Conservation (phyloP, 2,113 vertebrate genomes). For the Prinia subflava region DNA sequence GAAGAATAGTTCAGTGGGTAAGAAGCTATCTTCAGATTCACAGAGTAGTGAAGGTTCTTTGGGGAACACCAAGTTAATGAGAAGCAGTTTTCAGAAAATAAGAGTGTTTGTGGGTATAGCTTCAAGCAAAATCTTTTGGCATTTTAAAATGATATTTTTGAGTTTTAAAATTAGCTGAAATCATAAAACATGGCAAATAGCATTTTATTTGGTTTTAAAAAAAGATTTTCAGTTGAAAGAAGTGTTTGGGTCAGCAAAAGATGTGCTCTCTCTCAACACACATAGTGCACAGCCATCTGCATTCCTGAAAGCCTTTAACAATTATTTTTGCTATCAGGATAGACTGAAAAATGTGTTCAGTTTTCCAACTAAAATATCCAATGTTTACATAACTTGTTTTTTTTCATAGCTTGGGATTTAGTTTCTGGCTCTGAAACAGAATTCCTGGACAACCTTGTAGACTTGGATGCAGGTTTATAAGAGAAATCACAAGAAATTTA, state of each 20-base stretch:
- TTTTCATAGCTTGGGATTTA: not conserved
- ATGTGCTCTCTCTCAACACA: not conserved
- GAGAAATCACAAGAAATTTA: not conserved
- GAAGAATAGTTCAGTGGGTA: not conserved
- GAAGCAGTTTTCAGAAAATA: not conserved
- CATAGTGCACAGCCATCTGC: not conserved
- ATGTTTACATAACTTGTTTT: not conserved
- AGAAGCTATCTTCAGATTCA: not conserved
- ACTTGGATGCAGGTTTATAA: not conserved
- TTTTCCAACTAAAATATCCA: not conserved
- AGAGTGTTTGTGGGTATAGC: not conserved
- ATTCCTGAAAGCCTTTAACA: not conserved
- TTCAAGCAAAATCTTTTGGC: not conserved
- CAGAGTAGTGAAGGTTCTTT: not conserved
- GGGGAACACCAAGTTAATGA: not conserved
- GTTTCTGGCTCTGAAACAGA: not conserved
- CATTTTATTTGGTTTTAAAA: not conserved
- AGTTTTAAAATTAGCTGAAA: not conserved
- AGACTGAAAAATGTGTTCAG: conserved; percentile 1
- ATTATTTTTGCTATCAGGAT: not conserved
- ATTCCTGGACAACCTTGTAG: not conserved
- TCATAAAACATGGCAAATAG: not conserved
- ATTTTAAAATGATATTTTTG: not conserved
- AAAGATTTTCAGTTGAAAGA: not conserved
- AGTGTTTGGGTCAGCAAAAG: not conserved